phyloP scores from a whole-genome alignment of 2,888 invertebrate species.

The Argyresthia goedartella region DNA sequence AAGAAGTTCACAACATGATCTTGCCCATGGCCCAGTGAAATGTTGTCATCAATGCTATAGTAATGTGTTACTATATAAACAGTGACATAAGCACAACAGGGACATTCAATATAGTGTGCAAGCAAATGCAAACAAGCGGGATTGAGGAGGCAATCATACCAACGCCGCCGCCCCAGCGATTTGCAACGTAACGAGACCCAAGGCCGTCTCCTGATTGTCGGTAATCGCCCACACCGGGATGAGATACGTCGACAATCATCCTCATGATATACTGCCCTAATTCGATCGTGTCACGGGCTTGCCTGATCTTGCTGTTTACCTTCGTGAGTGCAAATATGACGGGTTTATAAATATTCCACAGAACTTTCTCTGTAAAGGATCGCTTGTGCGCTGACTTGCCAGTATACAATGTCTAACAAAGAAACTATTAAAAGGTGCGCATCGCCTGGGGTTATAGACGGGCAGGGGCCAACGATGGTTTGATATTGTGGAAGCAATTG shows the following conservation, averaged over 20 bases:
- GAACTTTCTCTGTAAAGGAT: neutral
- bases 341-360: neutral
- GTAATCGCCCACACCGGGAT: conserved; percentile 50
- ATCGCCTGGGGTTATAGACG: neutral
- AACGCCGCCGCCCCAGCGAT: conserved; percentile 50
- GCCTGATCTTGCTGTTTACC: neutral
- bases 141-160: conserved; percentile 57
- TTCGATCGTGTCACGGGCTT: conserved; percentile 16
- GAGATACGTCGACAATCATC: conserved; percentile 6
- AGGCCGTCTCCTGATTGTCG: conserved; percentile 67
- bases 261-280: conserved; percentile 49
- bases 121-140: conserved; percentile 36
- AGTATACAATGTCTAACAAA: neutral
- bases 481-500: conserved; percentile 32
- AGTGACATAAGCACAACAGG: neutral
- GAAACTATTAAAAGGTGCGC: neutral
- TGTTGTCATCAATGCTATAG: no score
- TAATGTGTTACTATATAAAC: neutral
- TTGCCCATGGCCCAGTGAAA: no score
- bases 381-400: neutral
- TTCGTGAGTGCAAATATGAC: neutral
- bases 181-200: conserved; percentile 61
- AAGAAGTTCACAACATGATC: no score
- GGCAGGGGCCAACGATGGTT: conserved; percentile 9
- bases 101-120: no score